phyloP scores from a whole-genome alignment of 2,797 vertebrate genomes.

The Alca torda region DNA sequence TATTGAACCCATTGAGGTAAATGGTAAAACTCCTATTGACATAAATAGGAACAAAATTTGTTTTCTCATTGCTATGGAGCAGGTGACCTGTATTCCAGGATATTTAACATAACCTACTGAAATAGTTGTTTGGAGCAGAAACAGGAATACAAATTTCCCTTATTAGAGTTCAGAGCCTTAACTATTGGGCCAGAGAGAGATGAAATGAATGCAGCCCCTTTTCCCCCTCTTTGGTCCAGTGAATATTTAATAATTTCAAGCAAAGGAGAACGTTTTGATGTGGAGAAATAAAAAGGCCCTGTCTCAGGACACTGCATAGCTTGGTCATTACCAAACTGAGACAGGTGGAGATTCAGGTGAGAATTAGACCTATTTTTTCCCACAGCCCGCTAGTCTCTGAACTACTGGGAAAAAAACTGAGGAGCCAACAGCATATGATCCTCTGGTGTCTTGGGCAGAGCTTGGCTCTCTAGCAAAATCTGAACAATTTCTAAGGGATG shows the following conservation, averaged over 20 bases:
- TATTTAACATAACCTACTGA: background rate
- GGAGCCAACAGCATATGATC: background rate
- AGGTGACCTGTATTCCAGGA: background rate
- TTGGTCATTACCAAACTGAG: background rate
- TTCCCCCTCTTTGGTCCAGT: rapidly evolving
- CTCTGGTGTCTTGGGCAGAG: background rate
- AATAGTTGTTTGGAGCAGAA: background rate
- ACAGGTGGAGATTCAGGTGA: background rate
- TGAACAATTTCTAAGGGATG: background rate
- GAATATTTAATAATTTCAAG: background rate
- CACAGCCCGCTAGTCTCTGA: background rate
- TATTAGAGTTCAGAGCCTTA: background rate
- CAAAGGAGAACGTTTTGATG: background rate
- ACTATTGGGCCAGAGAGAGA: background rate
- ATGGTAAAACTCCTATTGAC: background rate
- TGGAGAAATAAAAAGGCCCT: background rate
- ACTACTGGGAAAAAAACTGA: background rate
- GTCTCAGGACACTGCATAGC: background rate
- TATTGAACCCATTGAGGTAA: background rate
- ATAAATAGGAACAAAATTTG: background rate
- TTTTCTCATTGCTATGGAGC: background rate
- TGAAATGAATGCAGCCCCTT: background rate
- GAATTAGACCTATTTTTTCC: background rate
- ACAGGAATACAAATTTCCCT: background rate
- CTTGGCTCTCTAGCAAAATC: background rate